Conservation (phyloP, 2,797 vertebrate genomes). For the Gambelia wislizenii region DNA sequence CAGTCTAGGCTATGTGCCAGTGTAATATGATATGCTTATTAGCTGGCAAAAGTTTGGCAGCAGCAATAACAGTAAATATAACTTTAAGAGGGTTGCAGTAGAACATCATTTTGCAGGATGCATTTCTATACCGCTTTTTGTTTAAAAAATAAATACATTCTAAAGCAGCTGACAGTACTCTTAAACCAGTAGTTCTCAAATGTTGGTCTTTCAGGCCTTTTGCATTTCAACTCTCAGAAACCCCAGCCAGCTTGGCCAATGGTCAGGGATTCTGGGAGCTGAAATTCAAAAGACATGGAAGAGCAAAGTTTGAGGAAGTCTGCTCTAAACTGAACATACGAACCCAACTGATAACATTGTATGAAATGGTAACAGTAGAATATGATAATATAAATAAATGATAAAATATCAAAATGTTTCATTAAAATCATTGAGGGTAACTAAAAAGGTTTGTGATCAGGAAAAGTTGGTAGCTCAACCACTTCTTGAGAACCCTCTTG, state of each 20-base stretch:
- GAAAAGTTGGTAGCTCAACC: background rate
- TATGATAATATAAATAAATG: background rate
- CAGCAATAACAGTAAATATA: background rate
- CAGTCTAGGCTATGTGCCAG: background rate
- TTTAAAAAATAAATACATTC: background rate
- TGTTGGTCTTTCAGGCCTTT: too few relatives aligned
- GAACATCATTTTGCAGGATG: background rate
- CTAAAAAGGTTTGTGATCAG: background rate
- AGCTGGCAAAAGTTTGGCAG: background rate
- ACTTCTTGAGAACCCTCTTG: background rate
- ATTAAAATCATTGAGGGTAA: background rate
- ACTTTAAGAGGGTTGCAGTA: background rate
- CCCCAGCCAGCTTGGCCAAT: too few relatives aligned
- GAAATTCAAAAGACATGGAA: too few relatives aligned
- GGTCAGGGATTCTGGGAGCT: too few relatives aligned
- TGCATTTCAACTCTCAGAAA: too few relatives aligned
- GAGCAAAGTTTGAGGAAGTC: too few relatives aligned
- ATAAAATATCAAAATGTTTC: background rate
- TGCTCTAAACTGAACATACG: too few relatives aligned
- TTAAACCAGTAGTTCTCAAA: background rate
- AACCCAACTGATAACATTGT: background rate
- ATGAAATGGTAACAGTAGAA: too few relatives aligned
- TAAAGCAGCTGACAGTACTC: background rate
- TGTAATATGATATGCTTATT: background rate
- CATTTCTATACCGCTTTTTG: background rate